Evolutionary conservation across 2,797 vertebrate genomes (phyloP), one percentile per base, ranked within the genome.

Genomic region (Danio tinwini): DNA sequence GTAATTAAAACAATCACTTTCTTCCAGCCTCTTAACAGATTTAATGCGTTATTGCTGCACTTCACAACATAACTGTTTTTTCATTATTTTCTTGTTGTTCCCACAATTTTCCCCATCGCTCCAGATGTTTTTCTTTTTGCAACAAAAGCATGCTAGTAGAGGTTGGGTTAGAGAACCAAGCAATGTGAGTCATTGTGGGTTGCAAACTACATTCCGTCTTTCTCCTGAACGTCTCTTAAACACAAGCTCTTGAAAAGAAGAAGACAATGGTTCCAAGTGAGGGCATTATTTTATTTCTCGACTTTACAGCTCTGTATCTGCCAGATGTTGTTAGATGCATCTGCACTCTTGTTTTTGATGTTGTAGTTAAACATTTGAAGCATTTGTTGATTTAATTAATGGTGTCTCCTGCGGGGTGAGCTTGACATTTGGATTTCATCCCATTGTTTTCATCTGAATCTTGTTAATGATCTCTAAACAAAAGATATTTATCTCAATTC

Each of bases 121-220:
- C 70, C 53, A 75, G 83, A 85, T 74, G 63, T 17, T 64, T 53
- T 56, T 74, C 78, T 82, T 37, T 77, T 63, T 72, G 29, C 65
- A 67, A 63, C 47, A 29, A 62, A 73, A 84, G 76, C 80, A 73
- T 58, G 17, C 67, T 62, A 37, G 73, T 64, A 73, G 65, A 58
- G 11, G 78, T 9, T 29, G 42, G 40, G 61, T 39, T 59, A 61
- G 44, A 52, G 47, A 49, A 85, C 74, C 13, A 5, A 80, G 70
- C 76, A 74, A 45, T 81, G 61, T 92, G 89, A 91, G 82, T 91
- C 87, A 81, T 70, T 88, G 89, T 87, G 89, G 90, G 91, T 81
- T 87, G 79, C 71, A 63, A 82, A 82, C 82, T 73, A 75, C 85
- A 87, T 91, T 89, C 85, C 82, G 84, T 40, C 19, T 52, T 64